Evolutionary conservation across 2,113 vertebrate species (phyloP).

Genomic region (Natator depressus): DNA sequence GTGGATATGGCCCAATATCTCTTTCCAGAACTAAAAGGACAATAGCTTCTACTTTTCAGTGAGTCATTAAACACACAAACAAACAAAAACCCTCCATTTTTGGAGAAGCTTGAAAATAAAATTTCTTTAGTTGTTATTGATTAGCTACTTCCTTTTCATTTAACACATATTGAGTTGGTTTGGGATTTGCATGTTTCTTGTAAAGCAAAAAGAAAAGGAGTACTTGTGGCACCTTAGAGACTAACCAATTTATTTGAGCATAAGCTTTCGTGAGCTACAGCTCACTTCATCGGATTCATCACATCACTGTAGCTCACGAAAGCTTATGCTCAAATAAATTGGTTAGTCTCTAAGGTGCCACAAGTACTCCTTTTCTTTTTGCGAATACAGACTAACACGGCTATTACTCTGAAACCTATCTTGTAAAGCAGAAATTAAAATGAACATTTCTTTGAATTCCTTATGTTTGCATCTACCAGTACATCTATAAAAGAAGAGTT

Average conservation of each 20-base stretch:
- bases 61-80: background rate
- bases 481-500: background rate
- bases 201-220: constrained; percentile 62
- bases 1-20: background rate
- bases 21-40: background rate
- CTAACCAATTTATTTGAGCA: too few species aligned
- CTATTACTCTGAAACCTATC: too few species aligned
- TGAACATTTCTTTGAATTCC: constrained; percentile 52
- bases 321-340: too few species aligned
- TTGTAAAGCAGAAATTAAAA: constrained; percentile 63
- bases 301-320: too few species aligned
- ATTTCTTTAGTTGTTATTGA: constrained; percentile 34
- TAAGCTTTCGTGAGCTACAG: too few species aligned
- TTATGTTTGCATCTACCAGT: background rate
- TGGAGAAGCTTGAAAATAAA: constrained; percentile 56
- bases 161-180: constrained; percentile 39
- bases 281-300: too few species aligned
- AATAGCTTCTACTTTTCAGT: background rate
- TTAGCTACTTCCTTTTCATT: constrained; percentile 62
- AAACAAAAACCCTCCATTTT: constrained; percentile 39
- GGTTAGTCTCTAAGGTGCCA: too few species aligned
- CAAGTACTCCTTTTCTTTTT: too few species aligned
- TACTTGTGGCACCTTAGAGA: too few species aligned
- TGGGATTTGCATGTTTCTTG: constrained; percentile 31
- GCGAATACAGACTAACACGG: too few species aligned